These are phyloP conservation scores for Ptycholaimellus sp. DNA, from an alignment of 2,888 invertebrate species.

Conservation along the genomic window DNA sequence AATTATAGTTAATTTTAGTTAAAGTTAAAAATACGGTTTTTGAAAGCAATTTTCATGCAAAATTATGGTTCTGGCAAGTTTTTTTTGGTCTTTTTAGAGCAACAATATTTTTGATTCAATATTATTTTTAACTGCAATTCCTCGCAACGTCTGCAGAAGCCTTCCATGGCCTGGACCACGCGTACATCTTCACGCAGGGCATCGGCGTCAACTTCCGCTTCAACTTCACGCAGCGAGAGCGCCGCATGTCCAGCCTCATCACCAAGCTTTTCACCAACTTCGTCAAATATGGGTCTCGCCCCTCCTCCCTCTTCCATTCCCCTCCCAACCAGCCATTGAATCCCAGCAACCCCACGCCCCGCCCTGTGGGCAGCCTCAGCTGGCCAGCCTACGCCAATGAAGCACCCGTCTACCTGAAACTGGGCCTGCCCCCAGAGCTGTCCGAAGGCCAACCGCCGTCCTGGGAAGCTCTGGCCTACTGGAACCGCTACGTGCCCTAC, in stretches of 20 bases:
- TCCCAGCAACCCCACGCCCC: constrained; percentile 15
- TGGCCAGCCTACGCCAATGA: constrained; percentile 16
- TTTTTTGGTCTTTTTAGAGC: too few relatives aligned
- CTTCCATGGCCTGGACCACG: constrained; percentile 24
- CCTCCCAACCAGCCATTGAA: constrained; percentile 4
- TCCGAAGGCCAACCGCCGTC: neutral
- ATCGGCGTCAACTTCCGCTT: constrained; percentile 15
- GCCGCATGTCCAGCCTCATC: constrained; percentile 17
- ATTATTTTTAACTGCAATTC: too few relatives aligned
- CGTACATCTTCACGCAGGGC: constrained; percentile 22
- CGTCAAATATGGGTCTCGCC: constrained; percentile 14
- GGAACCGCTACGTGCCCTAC: constrained; percentile 14
- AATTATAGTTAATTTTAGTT: too few relatives aligned
- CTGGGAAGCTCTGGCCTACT: constrained; percentile 12
- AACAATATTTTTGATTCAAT: too few relatives aligned
- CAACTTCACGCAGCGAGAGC: constrained; percentile 16
- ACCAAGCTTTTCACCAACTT: constrained; percentile 20
- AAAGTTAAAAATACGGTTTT: too few relatives aligned
- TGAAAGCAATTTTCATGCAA: too few relatives aligned
- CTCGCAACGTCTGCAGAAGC: too few relatives aligned
- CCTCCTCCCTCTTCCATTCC: constrained; percentile 10
- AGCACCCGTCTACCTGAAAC: constrained; percentile 13
- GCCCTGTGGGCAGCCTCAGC: constrained; percentile 8
- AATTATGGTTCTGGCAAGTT: too few relatives aligned
- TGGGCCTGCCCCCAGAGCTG: constrained; percentile 14